Evolutionary conservation across 2,113 vertebrate genomes (phyloP).

Genomic region (Furnarius figulus): DNA sequence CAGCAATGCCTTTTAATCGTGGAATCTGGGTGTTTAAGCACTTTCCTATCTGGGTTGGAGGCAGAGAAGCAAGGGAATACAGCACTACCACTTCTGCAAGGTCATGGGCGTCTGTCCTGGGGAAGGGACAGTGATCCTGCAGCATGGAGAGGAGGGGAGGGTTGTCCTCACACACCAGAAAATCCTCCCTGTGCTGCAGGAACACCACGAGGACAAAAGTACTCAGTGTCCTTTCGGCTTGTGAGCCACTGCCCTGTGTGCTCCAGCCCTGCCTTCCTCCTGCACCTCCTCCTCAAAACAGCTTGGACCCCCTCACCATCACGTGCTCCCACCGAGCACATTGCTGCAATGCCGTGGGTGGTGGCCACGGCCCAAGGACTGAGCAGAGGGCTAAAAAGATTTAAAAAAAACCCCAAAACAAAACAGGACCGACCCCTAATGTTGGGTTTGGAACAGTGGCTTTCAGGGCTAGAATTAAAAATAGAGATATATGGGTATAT

Average conservation of each 20-base stretch:
- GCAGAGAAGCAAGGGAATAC: background rate
- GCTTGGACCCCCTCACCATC: background rate
- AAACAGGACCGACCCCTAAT: background rate
- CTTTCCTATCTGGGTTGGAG: background rate
- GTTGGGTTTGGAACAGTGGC: background rate
- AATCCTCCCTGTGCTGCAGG: background rate
- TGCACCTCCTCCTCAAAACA: background rate
- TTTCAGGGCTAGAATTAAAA: constrained; percentile 44
- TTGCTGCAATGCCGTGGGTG: rapidly evolving
- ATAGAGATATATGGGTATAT: background rate
- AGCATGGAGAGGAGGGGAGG: background rate
- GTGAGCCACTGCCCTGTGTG: background rate
- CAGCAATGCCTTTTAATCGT: background rate
- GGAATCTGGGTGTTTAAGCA: background rate
- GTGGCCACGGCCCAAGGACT: background rate
- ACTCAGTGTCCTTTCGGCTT: background rate
- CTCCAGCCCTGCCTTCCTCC: background rate
- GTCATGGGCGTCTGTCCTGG: background rate
- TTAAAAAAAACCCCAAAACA: background rate
- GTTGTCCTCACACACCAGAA: background rate
- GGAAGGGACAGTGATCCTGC: background rate
- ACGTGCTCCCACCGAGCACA: background rate
- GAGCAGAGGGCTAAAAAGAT: background rate
- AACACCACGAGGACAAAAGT: background rate
- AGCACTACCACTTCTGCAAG: background rate